Conservation (phyloP, 2,797 vertebrate genomes). For the Ispidina picta region DNA sequence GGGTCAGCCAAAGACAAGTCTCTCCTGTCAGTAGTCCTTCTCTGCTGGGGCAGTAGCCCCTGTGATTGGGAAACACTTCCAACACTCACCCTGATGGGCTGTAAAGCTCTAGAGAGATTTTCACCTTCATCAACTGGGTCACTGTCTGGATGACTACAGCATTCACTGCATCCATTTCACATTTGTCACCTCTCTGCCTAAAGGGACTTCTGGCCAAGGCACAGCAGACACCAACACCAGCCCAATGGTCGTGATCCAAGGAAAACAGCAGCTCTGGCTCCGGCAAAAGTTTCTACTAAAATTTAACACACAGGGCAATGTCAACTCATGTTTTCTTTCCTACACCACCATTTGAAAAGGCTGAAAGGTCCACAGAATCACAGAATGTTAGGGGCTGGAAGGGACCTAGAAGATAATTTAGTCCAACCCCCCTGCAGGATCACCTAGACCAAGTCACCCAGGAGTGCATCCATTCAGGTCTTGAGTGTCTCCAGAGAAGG, state of each 20-base stretch:
- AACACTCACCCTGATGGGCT: accelerated
- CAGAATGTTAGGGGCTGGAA: too few species aligned
- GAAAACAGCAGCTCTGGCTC: neutral
- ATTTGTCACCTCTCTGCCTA: neutral
- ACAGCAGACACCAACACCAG: neutral
- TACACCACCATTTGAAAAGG: neutral
- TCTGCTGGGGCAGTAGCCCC: neutral
- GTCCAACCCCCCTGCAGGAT: too few species aligned
- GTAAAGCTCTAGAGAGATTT: neutral
- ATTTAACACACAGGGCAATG: accelerated
- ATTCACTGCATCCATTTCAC: accelerated
- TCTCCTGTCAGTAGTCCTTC: accelerated
- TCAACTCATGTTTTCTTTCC: neutral
- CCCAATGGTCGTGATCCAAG: accelerated
- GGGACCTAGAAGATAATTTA: too few species aligned
- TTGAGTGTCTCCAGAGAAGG: too few species aligned
- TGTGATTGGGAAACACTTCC: neutral
- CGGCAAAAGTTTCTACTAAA: neutral
- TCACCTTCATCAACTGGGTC: accelerated
- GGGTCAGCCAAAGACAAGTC: neutral
- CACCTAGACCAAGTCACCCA: too few species aligned
- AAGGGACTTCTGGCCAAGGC: neutral
- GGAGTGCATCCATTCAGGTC: too few species aligned
- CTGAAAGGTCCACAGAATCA: neutral
- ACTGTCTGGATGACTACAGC: neutral